Evolutionary conservation across 2,113 vertebrate genomes (phyloP), one percentile per base, ranked within the genome.

Genomic region (Ranitomeya imitator): DNA sequence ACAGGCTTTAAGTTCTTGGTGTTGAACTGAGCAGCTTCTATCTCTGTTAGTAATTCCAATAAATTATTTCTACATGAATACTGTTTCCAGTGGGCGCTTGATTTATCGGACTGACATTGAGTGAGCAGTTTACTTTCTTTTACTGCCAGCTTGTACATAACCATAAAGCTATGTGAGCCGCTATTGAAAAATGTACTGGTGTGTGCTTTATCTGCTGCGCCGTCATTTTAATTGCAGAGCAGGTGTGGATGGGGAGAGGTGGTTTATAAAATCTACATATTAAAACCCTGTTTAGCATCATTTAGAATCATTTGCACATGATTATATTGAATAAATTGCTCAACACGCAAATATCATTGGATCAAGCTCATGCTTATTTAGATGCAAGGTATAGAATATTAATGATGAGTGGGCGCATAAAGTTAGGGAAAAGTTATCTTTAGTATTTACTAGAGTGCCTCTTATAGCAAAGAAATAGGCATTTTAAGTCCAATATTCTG

Each of bases 121-220:
- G 79, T 77, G 73, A 88, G 80, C 81, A 61, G 55, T 84, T 84
- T 84, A 60, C 71, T 84, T 84, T 88, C n/a, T 76, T 88, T 84
- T 88, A 83, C 79, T 88, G 69, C 86, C 86, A 88, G 86, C 54
- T 74, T 81, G 69, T 78, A 88, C 59, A 88, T 88, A 83, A 84
- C 57, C 87, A 67, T 88, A 88, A 88, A 65, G 15, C 60, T 51
- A 61, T 88, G 79, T 59, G 55, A 83, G 65, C 52, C 60, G 74
- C 87, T 31, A 78, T 55, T 78, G 73, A 84, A 88, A 69, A 57
- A 45, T 52, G 52, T 63, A 78, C 54, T 61, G 69, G 59, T 37
- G 69, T 63, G 45, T 37, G 76, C 59, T 84, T 88, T 76, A 84
- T 73, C 57, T 78, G 31, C 71, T 51, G 59, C 45, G 59, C 59